Evolutionary conservation across 1,140 invertebrate species (phyloP).

Genomic region (Sarcophaga bullata): DNA sequence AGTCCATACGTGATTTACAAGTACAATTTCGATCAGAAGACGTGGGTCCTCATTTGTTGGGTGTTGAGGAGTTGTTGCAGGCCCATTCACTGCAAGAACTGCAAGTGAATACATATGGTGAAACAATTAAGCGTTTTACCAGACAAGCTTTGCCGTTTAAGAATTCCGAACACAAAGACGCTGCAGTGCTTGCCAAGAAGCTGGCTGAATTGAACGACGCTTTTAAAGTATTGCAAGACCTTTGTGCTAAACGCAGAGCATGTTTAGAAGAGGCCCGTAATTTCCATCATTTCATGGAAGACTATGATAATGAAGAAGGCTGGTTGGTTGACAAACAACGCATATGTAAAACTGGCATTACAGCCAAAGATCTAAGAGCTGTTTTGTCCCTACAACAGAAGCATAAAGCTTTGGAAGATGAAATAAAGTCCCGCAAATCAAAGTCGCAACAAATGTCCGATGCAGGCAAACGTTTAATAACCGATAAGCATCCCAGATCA

Average conservation of each 20-base stretch:
- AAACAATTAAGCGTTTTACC: constrained; percentile 81
- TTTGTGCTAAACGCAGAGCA: constrained; percentile 77
- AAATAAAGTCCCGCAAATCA: constrained; percentile 87
- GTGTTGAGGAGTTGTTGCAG: constrained; percentile 92
- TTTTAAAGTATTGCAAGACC: constrained; percentile 74
- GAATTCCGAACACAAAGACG: constrained; percentile 70
- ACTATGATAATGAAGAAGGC: constrained; percentile 92
- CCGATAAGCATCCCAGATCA: constrained; percentile 80
- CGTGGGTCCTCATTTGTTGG: constrained; percentile 89
- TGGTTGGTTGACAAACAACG: constrained; percentile 94
- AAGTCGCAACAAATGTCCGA: constrained; percentile 82
- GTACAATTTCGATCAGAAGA: constrained; percentile 87
- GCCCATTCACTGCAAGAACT: constrained; percentile 92
- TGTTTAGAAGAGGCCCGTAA: constrained; percentile 90
- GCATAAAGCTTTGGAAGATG: constrained; percentile 92
- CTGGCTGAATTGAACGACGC: constrained; percentile 78
- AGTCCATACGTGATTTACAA: constrained; percentile 84
- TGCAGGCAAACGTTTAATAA: constrained; percentile 78
- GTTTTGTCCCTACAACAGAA: constrained; percentile 92
- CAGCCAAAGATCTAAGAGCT: constrained; percentile 91
- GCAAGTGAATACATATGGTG: constrained; percentile 87
- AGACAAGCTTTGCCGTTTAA: constrained; percentile 73
- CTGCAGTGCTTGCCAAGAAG: constrained; percentile 74
- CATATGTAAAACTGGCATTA: constrained; percentile 89
- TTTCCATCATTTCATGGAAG: constrained; percentile 95